A percentile compares a stretch with the other conserved stretches of the same genome.
These are phyloP conservation scores for Spheniscus humboldti DNA, from an alignment of 2,797 vertebrate genomes.

Conservation along the genomic window DNA sequence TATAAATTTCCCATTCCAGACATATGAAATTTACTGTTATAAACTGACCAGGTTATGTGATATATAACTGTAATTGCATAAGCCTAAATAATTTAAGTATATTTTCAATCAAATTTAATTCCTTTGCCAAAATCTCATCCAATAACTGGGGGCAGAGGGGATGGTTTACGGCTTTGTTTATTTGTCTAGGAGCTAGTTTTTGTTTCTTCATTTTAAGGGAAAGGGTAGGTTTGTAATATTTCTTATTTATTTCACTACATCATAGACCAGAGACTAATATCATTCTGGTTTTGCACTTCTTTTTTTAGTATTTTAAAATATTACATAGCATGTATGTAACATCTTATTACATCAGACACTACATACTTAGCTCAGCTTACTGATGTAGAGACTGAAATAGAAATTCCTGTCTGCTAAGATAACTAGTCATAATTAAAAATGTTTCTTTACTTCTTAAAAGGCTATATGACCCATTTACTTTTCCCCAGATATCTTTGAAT, in stretches of 20 bases:
- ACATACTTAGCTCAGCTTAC: not conserved
- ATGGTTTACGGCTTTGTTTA: not conserved
- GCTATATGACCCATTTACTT: not conserved
- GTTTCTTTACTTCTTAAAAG: not conserved
- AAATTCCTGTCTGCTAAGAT: not conserved
- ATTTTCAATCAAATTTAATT: not conserved
- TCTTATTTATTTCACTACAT: not conserved
- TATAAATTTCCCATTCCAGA: not conserved
- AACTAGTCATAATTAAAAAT: not conserved
- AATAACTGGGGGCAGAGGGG: rapidly evolving
- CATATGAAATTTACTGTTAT: not conserved
- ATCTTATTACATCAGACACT: not conserved
- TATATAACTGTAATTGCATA: not conserved
- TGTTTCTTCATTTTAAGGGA: not conserved
- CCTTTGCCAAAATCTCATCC: not conserved
- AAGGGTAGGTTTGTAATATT: not conserved
- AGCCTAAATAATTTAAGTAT: not conserved
- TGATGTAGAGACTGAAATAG: not conserved
- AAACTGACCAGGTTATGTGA: not conserved
- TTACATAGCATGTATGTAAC: not conserved
- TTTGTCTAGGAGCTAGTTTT: not conserved
- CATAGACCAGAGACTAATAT: not conserved
- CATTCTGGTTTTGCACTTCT: not conserved
- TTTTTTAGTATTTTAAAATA: not conserved
- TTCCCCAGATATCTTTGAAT: not conserved